A percentile compares a stretch with the other conserved stretches of the same genome.
phyloP scores from a whole-genome alignment of 2,888 invertebrate genomes.

The Tigriopus californicus region DNA sequence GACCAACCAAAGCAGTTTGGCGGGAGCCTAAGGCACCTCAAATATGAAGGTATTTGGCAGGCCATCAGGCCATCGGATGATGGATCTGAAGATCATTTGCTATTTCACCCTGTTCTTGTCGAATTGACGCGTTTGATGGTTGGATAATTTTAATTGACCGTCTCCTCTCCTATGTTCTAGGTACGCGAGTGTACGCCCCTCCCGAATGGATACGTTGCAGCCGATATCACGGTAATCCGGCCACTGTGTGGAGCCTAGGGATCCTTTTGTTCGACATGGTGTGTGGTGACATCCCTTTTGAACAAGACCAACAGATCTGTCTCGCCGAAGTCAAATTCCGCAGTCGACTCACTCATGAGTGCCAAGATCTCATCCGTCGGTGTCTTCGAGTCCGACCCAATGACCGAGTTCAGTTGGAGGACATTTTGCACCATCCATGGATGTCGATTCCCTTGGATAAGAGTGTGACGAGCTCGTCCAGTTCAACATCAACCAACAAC shows the following conservation, averaged over 20 bases:
- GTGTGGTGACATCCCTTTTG: slow-evolving; percentile 42
- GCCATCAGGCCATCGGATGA: too few relatives aligned
- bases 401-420: slow-evolving; percentile 32
- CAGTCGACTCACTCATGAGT: slow-evolving; percentile 26
- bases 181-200: slow-evolving; percentile 42
- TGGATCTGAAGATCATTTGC: too few relatives aligned
- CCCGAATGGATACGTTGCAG: slow-evolving; percentile 40
- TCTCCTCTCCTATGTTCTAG: slow-evolving; percentile 25
- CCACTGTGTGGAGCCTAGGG: slow-evolving; percentile 42
- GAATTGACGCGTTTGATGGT: too few relatives aligned
- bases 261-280: slow-evolving; percentile 42
- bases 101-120: too few relatives aligned
- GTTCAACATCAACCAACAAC: too few relatives aligned
- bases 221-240: slow-evolving; percentile 36
- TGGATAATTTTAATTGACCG: neutral
- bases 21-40: too few relatives aligned
- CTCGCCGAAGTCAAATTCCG: slow-evolving; percentile 25
- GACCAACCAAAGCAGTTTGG: too few relatives aligned
- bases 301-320: slow-evolving; percentile 37
- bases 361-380: slow-evolving; percentile 34
- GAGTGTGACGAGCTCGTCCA: too few relatives aligned
- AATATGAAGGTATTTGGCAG: too few relatives aligned
- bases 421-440: slow-evolving; percentile 36
- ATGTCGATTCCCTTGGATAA: slow-evolving; percentile 21
- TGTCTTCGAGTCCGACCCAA: slow-evolving; percentile 33